These are phyloP conservation scores for Glaucidium brasilianum DNA, from an alignment of 2,113 vertebrate genomes.

Conservation along the genomic window DNA sequence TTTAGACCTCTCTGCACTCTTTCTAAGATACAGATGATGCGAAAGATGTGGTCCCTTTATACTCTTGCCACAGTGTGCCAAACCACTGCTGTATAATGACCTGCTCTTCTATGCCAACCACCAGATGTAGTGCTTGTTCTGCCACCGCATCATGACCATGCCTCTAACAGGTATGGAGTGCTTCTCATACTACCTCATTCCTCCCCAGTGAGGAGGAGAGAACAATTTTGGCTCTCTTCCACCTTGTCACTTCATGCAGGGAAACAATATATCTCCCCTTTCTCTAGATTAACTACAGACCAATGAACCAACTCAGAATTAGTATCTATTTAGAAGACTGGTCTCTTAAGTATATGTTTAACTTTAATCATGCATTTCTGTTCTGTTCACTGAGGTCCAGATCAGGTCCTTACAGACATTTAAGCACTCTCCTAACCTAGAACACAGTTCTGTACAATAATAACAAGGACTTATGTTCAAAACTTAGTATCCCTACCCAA, in stretches of 20 bases:
- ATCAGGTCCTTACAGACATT: not conserved
- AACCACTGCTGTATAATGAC: not conserved
- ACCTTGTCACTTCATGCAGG: not conserved
- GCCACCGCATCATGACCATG: not conserved
- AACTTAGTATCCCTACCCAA: not conserved
- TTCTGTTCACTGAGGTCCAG: not conserved
- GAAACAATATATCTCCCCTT: not conserved
- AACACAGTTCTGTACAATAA: not conserved
- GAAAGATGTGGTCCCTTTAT: not conserved
- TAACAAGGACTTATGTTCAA: not conserved
- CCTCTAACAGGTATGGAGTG: not conserved
- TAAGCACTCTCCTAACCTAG: not conserved
- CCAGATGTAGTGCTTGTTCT: not conserved
- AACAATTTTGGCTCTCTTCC: not conserved
- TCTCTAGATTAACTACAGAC: not conserved
- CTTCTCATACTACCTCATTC: accelerated
- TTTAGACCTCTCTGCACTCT: not conserved
- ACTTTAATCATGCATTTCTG: not conserved
- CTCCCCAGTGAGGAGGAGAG: not conserved
- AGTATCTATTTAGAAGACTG: not conserved
- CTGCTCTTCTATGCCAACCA: not conserved
- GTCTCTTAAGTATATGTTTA: not conserved
- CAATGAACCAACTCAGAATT: not conserved
- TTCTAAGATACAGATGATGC: not conserved
- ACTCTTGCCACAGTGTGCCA: not conserved